Evolutionary conservation across 2,797 vertebrate genomes (phyloP).

Genomic region (Darevskia nairensis): DNA sequence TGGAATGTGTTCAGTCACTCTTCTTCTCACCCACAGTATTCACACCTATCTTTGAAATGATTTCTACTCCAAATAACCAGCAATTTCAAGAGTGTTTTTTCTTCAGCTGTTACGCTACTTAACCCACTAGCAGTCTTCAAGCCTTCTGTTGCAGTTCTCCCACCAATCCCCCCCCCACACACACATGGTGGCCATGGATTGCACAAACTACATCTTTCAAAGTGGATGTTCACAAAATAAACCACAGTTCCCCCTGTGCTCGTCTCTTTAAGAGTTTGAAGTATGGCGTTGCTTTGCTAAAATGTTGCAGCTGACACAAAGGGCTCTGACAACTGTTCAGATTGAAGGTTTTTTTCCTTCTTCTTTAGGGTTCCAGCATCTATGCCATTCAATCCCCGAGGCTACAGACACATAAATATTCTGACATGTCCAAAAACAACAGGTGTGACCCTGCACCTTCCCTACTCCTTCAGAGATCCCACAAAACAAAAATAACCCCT

Average conservation of each 20-base stretch:
- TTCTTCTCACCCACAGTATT: background rate
- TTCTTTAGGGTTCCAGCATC: constrained; percentile 45
- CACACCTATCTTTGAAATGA: background rate
- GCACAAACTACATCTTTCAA: background rate
- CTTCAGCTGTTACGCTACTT: background rate
- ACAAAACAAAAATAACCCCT: constrained; percentile 24
- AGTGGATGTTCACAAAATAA: background rate
- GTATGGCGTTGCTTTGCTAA: constrained; percentile 55
- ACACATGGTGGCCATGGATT: background rate
- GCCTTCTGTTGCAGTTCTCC: background rate
- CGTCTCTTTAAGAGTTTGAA: constrained; percentile 38
- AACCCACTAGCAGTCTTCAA: background rate
- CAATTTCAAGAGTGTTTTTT: background rate
- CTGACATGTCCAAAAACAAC: constrained; percentile 43
- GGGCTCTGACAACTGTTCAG: constrained; percentile 72
- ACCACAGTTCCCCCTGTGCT: background rate
- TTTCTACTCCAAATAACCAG: background rate
- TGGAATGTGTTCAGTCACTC: background rate
- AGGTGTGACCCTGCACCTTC: constrained; percentile 71
- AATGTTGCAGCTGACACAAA: constrained; percentile 65
- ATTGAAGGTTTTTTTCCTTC: constrained; percentile 62
- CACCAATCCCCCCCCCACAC: background rate
- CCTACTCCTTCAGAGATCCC: constrained; percentile 31
- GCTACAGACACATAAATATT: constrained; percentile 66
- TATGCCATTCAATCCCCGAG: constrained; percentile 54